These are phyloP conservation scores for Ernsta delagoae DNA, from an alignment of 2,888 invertebrate species.

Conservation along the genomic window DNA sequence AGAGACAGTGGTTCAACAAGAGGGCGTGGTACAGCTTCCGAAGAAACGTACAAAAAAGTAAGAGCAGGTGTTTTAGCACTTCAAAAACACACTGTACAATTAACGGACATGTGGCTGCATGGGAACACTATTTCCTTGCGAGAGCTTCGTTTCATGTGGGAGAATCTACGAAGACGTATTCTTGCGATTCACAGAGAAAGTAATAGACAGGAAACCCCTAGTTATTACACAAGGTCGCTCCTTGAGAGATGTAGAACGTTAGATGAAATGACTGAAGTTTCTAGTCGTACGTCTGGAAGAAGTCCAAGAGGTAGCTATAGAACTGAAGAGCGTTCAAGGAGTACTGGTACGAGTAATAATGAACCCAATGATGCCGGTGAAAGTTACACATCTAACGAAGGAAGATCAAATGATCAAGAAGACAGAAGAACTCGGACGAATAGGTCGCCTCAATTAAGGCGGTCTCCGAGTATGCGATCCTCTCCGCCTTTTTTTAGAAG, in stretches of 20 bases:
- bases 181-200: constrained; percentile 80
- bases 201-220: constrained; percentile 65
- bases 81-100: constrained; percentile 66
- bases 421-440: constrained; percentile 45
- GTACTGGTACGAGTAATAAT: constrained; percentile 43
- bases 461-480: constrained; percentile 51
- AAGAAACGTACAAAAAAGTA: constrained; percentile 73
- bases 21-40: constrained; percentile 59
- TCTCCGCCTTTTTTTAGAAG: constrained; percentile 58
- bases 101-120: constrained; percentile 73
- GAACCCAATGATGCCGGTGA: constrained; percentile 42
- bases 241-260: constrained; percentile 76
- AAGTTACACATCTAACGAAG: constrained; percentile 42
- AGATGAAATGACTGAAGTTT: constrained; percentile 65
- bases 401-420: constrained; percentile 45
- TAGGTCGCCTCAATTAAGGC: constrained; percentile 52
- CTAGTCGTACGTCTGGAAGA: constrained; percentile 52
- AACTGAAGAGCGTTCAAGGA: constrained; percentile 50
- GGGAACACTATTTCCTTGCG: constrained; percentile 77
- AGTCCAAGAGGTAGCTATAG: constrained; percentile 52
- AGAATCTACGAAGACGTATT: constrained; percentile 86
- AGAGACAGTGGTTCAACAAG: constrained; percentile 64
- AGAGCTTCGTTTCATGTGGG: constrained; percentile 87
- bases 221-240: constrained; percentile 71
- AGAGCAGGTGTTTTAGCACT: constrained; percentile 66